phyloP scores from a whole-genome alignment of 2,888 invertebrate species.

The Eristalinus aeneus region DNA sequence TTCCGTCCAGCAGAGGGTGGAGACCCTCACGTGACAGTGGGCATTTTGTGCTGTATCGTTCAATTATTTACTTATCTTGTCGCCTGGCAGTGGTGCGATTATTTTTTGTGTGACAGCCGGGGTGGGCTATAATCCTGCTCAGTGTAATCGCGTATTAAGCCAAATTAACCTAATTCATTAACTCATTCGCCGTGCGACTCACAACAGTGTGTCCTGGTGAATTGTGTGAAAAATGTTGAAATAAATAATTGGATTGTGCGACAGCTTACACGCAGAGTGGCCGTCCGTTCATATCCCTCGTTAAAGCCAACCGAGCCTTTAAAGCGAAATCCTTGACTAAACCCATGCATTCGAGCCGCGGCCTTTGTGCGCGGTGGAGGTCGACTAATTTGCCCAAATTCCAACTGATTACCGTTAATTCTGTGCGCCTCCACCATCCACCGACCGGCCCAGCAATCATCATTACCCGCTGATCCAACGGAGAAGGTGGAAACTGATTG shows the following conservation, averaged over 20 bases:
- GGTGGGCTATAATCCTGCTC: slow-evolving; percentile 42
- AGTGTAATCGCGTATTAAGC: slow-evolving; percentile 67
- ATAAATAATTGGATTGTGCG: slow-evolving; percentile 58
- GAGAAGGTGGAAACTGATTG: slow-evolving; percentile 38
- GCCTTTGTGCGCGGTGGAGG: neutral
- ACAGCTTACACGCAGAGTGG: neutral
- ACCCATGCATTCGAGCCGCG: neutral
- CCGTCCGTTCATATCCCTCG: too few species aligned
- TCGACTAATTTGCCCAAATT: neutral
- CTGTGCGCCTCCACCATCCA: neutral
- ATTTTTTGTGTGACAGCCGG: neutral
- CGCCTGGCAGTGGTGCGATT: slow-evolving; percentile 27
- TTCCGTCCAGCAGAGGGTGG: too few species aligned
- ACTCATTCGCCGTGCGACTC: slow-evolving; percentile 41
- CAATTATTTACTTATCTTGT: slow-evolving; percentile 69
- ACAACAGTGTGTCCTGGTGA: neutral
- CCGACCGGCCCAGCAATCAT: too few species aligned
- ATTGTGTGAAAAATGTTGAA: slow-evolving; percentile 27
- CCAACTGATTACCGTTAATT: neutral
- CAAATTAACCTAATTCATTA: slow-evolving; percentile 70
- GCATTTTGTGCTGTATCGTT: slow-evolving; percentile 49
- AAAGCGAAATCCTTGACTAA: slow-evolving; percentile 15
- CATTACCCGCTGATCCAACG: neutral
- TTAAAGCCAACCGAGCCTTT: neutral
- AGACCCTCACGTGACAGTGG: slow-evolving; percentile 3